Evolutionary conservation across 1,140 invertebrate genomes (phyloP).

Genomic region (Drosophila seguyi): DNA sequence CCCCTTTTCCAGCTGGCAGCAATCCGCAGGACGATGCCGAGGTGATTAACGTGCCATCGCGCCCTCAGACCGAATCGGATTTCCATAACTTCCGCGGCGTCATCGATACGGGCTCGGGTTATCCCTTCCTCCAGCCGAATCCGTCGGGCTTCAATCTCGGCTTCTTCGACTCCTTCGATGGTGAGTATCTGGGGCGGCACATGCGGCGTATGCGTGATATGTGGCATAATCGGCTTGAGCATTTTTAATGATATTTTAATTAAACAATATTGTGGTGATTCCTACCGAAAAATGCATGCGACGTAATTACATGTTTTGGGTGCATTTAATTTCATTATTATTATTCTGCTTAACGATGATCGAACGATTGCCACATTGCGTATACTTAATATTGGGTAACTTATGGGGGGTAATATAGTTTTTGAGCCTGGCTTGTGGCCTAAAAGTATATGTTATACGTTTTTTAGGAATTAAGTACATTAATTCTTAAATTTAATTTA

Average conservation of each 20-base stretch:
- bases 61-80: slow-evolving; percentile 42
- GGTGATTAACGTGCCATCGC: slow-evolving; percentile 60
- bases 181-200: slow-evolving; percentile 55
- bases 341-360: slow-evolving; percentile 36
- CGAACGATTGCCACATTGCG: slow-evolving; percentile 12
- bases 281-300: slow-evolving; percentile 1
- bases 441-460: background rate
- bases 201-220: slow-evolving; percentile 53
- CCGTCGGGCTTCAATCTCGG: slow-evolving; percentile 62
- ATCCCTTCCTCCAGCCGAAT: slow-evolving; percentile 73
- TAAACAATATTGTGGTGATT: slow-evolving; percentile 41
- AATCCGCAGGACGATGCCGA: slow-evolving; percentile 77
- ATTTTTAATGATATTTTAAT: slow-evolving; percentile 48
- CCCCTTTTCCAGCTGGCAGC: slow-evolving; percentile 56
- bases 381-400: slow-evolving; percentile 18
- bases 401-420: background rate
- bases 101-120: slow-evolving; percentile 73
- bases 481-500: no score
- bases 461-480: no score
- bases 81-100: slow-evolving; percentile 77
- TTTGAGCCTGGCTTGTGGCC: background rate
- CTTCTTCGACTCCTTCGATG: slow-evolving; percentile 76
- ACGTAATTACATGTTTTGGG: slow-evolving; percentile 31
- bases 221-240: slow-evolving; percentile 25
- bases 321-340: slow-evolving; percentile 33